Base-by-base conservation (phyloP, 2,797 vertebrate species). In the Falco columbarius region DNA sequence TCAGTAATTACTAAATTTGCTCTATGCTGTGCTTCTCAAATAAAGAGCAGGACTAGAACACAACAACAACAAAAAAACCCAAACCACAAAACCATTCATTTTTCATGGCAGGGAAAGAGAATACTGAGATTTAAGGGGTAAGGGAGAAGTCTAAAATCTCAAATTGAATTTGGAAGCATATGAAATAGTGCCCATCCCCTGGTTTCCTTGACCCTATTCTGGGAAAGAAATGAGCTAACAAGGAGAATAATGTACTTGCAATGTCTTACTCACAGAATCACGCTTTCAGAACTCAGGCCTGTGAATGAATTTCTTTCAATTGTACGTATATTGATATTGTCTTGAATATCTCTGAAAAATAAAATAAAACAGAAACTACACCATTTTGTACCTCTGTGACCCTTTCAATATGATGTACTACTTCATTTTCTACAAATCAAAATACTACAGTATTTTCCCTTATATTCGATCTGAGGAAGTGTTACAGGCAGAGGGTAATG, bases 261-360 rank as follows among this genome's bases (percentile, higher is more conserved):
- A 3, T 59, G 55, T 90, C 36, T 87, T 97, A 98, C 98, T 98
- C 97, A 98, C 98, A 98, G 95, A 95, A 98, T 98, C 52, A 98
- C 89, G 36, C 97, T 98, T 93, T 98, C 98, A 95, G 96, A 97
- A 92, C 98, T 98, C 74, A 98, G 97, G 75, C 98, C 98, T 47
- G 29, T 52, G 93, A 98, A 98, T 30, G 98, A 97, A 91, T 98
- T 98, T 93, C 86, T 98, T 97, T 97, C 96, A 67, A 98, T 96
- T 30, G 89, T 97, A 36, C 95, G 97, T 90, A 98, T 98, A 71
- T 98, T 98, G 86, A 98, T 98, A 82, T 98, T 98, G 85, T 98
- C 98, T 97, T 98, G 98, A 94, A 98, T 96, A 79, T 98, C 98
- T 93, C 98, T 98, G 95, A 87, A 97, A 98, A 98, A 93, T 47